Conservation (phyloP, 2,888 invertebrate genomes). For the Rhagophthalmus giganteus region DNA sequence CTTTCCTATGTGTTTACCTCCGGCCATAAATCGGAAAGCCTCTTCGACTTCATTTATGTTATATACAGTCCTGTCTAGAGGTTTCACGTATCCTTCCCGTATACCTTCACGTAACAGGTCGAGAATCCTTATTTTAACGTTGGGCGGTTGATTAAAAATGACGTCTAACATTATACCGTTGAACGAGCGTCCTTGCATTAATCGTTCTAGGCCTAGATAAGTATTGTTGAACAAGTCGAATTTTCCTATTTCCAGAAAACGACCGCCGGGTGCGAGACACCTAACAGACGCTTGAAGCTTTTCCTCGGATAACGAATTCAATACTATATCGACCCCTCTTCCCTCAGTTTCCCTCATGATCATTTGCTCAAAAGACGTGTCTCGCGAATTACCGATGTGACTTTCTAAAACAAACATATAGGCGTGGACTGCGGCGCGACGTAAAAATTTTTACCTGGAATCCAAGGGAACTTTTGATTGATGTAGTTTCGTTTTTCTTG, state of each 20-base stretch:
- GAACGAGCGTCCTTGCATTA: slow-evolving; percentile 73
- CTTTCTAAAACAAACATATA: slow-evolving; percentile 53
- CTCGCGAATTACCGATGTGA: slow-evolving; percentile 86
- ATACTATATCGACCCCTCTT: slow-evolving; percentile 84
- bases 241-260: slow-evolving; percentile 86
- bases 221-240: slow-evolving; percentile 75
- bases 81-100: slow-evolving; percentile 66
- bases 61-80: slow-evolving; percentile 69
- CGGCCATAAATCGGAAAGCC: slow-evolving; percentile 68
- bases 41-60: slow-evolving; percentile 67
- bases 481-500: slow-evolving; percentile 67
- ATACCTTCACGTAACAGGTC: slow-evolving; percentile 60
- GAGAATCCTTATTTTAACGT: slow-evolving; percentile 57
- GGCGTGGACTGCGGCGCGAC: background rate
- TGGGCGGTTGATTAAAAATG: slow-evolving; percentile 57
- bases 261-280: slow-evolving; percentile 64
- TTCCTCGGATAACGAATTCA: slow-evolving; percentile 91
- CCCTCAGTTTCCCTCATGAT: slow-evolving; percentile 80
- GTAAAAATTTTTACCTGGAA: slow-evolving; percentile 38
- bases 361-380: slow-evolving; percentile 84
- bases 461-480: slow-evolving; percentile 57
- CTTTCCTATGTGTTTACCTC: slow-evolving; percentile 83
- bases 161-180: slow-evolving; percentile 77
- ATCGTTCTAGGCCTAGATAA: slow-evolving; percentile 65
- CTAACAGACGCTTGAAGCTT: slow-evolving; percentile 75